Evolutionary conservation across 2,888 invertebrate species (phyloP).

Genomic region (Cryptosula pallasiana): DNA sequence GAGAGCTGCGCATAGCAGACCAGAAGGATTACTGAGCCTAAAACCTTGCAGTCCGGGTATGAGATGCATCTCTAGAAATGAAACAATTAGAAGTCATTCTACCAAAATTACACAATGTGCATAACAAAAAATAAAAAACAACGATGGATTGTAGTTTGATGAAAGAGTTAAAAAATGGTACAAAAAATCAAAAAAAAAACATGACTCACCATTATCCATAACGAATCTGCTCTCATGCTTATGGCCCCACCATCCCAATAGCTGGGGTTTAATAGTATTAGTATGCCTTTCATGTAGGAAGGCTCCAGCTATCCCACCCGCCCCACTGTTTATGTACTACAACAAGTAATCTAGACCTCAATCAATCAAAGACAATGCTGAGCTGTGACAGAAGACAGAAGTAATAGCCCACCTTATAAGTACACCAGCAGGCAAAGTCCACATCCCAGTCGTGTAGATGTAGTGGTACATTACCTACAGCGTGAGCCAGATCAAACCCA

Average conservation of each 20-base stretch:
- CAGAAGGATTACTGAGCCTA: conserved; percentile 58
- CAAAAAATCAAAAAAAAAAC: neutral
- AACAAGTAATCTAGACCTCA: conserved; percentile 24
- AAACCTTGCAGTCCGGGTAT: conserved; percentile 56
- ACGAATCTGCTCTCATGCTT: conserved; percentile 55
- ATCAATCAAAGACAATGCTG: neutral
- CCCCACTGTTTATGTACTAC: conserved; percentile 57
- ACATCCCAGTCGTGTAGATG: conserved; percentile 60
- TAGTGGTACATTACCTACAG: conserved; percentile 59
- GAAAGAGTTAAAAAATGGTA: no score
- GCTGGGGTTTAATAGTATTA: conserved; percentile 46
- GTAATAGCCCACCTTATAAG: conserved; percentile 55
- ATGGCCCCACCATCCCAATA: conserved; percentile 61
- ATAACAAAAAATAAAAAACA: no score
- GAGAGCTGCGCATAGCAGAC: conserved; percentile 54
- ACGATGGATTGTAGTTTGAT: no score
- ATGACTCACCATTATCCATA: conserved; percentile 56
- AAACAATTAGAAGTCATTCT: neutral
- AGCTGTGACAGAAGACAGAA: neutral
- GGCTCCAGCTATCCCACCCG: conserved; percentile 56
- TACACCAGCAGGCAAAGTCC: conserved; percentile 62
- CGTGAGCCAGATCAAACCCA: conserved; percentile 61
- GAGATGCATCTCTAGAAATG: conserved; percentile 53
- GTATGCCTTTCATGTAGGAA: conserved; percentile 56
- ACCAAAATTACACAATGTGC: neutral